Percentiles rank a stretch among this genome's conserved stretches.
phyloP scores from a whole-genome alignment of 2,797 vertebrate genomes.

The Cynodonichthys magdalenae region DNA sequence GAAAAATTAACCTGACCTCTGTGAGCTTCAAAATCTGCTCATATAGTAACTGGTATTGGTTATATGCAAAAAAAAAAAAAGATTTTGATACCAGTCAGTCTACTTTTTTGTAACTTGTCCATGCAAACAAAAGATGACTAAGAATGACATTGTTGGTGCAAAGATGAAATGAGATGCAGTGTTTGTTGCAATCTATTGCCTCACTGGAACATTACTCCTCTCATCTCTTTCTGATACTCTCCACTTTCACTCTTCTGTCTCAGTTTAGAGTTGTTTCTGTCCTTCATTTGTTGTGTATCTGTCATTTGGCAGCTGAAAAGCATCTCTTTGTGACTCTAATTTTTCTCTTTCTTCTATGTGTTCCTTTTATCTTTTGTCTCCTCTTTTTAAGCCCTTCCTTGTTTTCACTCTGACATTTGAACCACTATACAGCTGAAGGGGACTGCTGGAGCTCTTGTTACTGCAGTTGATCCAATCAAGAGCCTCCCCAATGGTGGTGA shows the following conservation, averaged over 20 bases:
- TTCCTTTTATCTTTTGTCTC: conserved; percentile 26
- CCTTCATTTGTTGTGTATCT: conserved; percentile 9
- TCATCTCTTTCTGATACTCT: neutral
- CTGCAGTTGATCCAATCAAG: conserved; percentile 62
- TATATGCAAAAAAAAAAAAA: too few species aligned
- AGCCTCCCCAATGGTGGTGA: conserved; percentile 35
- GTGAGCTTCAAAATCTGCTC: too few species aligned
- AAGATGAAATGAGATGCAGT: neutral
- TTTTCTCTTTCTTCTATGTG: conserved; percentile 15
- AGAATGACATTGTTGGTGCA: neutral
- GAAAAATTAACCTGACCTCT: too few species aligned
- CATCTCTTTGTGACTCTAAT: conserved; percentile 15
- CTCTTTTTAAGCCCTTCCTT: conserved; percentile 6
- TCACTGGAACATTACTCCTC: neutral
- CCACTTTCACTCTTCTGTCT: neutral
- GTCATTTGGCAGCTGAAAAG: conserved; percentile 22
- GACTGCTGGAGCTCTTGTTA: conserved; percentile 44
- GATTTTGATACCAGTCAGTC: too few species aligned
- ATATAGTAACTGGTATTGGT: too few species aligned
- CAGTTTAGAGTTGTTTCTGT: neutral
- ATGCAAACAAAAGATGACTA: neutral
- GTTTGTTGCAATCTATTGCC: conserved; percentile 14
- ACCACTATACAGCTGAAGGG: conserved; percentile 49
- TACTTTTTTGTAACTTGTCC: neutral
- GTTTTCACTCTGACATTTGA: conserved; percentile 26